phyloP scores from a whole-genome alignment of 2,797 vertebrate species.

The Holocentrus rufus region DNA sequence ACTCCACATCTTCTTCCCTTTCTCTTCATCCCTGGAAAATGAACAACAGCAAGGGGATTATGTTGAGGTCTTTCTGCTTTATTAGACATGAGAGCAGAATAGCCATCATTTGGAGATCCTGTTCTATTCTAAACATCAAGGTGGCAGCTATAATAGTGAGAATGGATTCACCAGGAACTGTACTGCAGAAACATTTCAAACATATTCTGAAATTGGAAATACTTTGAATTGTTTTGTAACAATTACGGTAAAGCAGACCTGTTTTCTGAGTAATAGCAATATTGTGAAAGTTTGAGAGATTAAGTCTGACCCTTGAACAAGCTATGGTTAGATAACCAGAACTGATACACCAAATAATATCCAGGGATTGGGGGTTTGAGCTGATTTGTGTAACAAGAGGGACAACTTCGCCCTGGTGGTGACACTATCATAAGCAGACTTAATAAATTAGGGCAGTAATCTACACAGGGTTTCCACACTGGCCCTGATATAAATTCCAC shows the following conservation, averaged over 20 bases:
- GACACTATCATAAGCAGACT: conserved; percentile 10
- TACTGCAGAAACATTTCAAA: conserved; percentile 5
- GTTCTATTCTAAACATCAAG: conserved; percentile 33
- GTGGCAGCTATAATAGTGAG: conserved; percentile 13
- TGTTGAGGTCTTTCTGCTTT: background rate
- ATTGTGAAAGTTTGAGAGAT: conserved; percentile 36
- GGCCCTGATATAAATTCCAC: too few relatives aligned
- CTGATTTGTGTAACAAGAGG: conserved; percentile 33
- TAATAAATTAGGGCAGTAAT: conserved; percentile 4
- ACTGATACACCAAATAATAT: conserved; percentile 49
- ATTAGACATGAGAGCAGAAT: background rate
- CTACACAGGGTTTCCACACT: too few relatives aligned
- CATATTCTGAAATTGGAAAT: conserved; percentile 23
- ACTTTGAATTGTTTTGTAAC: conserved; percentile 7
- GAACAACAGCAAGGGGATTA: conserved; percentile 11
- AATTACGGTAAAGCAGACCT: background rate
- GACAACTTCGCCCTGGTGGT: conserved; percentile 22
- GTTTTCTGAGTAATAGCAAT: conserved; percentile 27
- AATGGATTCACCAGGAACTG: conserved; percentile 20
- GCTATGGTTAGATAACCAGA: conserved; percentile 40
- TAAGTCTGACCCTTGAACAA: conserved; percentile 47
- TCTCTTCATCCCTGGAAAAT: conserved; percentile 89
- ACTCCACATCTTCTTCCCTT: conserved; percentile 96
- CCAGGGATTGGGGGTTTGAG: conserved; percentile 50
- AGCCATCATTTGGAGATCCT: conserved; percentile 25